phyloP scores from a whole-genome alignment of 2,113 vertebrate genomes.

The Xenopus laevis region DNA sequence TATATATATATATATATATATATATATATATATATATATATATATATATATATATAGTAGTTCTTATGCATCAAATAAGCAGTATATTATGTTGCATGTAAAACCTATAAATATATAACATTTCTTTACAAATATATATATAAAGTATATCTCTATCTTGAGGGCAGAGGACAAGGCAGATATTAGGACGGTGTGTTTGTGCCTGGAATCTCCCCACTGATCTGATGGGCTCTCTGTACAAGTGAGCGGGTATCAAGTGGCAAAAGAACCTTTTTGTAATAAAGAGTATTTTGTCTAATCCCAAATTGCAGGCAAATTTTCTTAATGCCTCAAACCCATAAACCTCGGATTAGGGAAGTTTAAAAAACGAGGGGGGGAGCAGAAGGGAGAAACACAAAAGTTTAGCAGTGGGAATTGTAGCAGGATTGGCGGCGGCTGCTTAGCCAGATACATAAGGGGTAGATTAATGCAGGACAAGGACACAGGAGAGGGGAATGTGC shows the following conservation, averaged over 20 bases:
- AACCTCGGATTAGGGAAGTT: slow-evolving; percentile 78
- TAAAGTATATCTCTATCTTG: no score
- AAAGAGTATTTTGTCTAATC: slow-evolving; percentile 90
- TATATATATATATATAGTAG: no score
- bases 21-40: no score
- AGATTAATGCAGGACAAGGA: not conserved
- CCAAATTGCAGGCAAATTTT: slow-evolving; percentile 84
- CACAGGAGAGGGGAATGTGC: not conserved
- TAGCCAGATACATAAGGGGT: slow-evolving; percentile 35
- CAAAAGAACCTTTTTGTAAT: slow-evolving; percentile 72
- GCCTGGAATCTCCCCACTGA: slow-evolving; percentile 58
- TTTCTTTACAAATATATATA: no score
- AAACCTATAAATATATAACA: not conserved
- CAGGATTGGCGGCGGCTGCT: slow-evolving; percentile 60
- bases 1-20: no score
- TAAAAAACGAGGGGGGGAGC: slow-evolving; percentile 33
- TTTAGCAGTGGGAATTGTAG: slow-evolving; percentile 63
- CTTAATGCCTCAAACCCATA: slow-evolving; percentile 80
- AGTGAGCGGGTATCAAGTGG: slow-evolving; percentile 79
- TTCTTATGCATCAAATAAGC: no score
- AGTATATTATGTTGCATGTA: no score
- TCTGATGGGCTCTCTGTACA: slow-evolving; percentile 62
- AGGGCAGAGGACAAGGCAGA: no score
- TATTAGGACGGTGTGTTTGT: slow-evolving; percentile 42
- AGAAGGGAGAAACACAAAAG: slow-evolving; percentile 41